Conservation (phyloP, 2,888 invertebrate species). For the Mermis nigrescens region DNA sequence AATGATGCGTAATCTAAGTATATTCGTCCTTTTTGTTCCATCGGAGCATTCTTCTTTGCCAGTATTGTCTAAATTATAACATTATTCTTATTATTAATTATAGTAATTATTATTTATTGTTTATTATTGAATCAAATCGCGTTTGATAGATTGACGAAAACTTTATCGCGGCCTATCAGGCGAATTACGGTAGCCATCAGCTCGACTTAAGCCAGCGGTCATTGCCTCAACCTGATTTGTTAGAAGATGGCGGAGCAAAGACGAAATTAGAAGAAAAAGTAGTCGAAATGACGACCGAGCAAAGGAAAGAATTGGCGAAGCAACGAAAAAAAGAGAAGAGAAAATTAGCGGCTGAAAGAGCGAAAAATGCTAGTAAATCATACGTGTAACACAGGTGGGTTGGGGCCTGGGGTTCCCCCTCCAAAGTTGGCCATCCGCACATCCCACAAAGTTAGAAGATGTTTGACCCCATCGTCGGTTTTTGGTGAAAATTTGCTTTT, state of each 20-base stretch:
- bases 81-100: too few species aligned
- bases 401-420: neutral
- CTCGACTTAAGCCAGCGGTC: constrained; percentile 11
- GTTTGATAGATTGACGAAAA: constrained; percentile 86
- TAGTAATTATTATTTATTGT: too few species aligned
- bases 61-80: too few species aligned
- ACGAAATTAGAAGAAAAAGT: constrained; percentile 5
- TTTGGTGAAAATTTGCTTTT: too few species aligned
- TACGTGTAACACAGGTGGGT: neutral
- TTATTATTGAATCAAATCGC: too few species aligned
- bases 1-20: too few species aligned
- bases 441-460: too few species aligned
- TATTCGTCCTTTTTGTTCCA: too few species aligned
- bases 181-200: constrained; percentile 49
- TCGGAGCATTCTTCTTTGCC: too few species aligned
- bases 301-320: constrained; percentile 12
- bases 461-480: too few species aligned
- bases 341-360: constrained; percentile 8
- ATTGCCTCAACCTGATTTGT: constrained; percentile 8
- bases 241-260: neutral
- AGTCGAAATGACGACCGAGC: constrained; percentile 15
- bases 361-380: neutral
- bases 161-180: constrained; percentile 82
- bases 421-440: too few species aligned
- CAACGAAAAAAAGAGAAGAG: constrained; percentile 12